A percentile compares a stretch with the other conserved stretches of the same genome.
phyloP scores from a whole-genome alignment of 2,113 vertebrate genomes.

The Burhinus oedicnemus region DNA sequence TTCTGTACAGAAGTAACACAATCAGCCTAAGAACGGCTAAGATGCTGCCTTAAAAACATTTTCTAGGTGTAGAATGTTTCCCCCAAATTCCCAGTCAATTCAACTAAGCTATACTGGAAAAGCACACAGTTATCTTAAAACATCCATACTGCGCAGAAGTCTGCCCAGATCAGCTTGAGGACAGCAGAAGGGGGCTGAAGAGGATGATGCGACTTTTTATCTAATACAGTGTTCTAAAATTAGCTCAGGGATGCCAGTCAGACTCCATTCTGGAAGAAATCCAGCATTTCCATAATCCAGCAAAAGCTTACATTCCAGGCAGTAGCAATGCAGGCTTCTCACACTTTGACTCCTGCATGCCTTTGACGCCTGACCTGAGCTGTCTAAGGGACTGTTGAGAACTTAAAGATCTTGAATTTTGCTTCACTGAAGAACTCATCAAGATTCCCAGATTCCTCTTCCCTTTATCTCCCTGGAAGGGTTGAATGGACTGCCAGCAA shows the following conservation, averaged over 20 bases:
- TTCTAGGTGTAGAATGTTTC: not conserved
- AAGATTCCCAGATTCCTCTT: not conserved
- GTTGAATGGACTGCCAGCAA: not conserved
- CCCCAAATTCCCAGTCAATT: conserved; percentile 12
- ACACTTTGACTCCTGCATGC: not conserved
- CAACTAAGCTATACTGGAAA: conserved; percentile 6
- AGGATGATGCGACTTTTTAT: not conserved
- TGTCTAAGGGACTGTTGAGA: not conserved
- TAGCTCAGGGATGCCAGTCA: conserved; percentile 23
- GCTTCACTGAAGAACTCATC: not conserved
- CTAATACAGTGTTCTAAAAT: not conserved
- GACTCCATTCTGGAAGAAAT: conserved; percentile 5
- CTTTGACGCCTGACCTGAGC: not conserved
- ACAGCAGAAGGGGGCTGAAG: not conserved
- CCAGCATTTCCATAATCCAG: not conserved
- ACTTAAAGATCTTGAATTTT: not conserved
- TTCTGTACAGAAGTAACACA: conserved; percentile 10
- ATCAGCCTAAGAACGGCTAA: not conserved
- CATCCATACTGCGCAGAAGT: not conserved
- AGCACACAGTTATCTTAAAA: conserved; percentile 5
- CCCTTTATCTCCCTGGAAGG: not conserved
- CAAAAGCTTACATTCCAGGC: not conserved
- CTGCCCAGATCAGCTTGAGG: not conserved
- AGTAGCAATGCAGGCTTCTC: not conserved
- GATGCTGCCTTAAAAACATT: conserved; percentile 14